Conservation (phyloP, 2,113 vertebrate species). For the Zapus hudsonius region DNA sequence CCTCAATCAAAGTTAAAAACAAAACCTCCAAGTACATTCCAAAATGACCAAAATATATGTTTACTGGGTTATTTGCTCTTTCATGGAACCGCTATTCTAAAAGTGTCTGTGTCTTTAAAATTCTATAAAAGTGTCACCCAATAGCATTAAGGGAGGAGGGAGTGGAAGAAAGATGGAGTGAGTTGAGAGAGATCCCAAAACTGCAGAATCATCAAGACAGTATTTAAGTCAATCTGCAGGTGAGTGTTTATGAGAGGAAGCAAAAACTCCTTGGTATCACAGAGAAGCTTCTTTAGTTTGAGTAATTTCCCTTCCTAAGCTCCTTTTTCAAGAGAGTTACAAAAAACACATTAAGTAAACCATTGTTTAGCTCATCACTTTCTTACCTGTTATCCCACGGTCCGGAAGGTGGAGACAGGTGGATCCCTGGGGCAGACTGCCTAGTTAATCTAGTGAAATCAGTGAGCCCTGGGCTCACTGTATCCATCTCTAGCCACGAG, state of each 20-base stretch:
- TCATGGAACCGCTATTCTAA: not conserved
- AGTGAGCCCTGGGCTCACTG: too few relatives aligned
- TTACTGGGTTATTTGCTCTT: slow-evolving; percentile 14
- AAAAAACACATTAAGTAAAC: slow-evolving; percentile 27
- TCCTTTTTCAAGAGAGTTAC: slow-evolving; percentile 8
- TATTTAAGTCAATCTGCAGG: not conserved
- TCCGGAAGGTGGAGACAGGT: too few relatives aligned
- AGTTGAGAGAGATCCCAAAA: not conserved
- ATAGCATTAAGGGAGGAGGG: not conserved
- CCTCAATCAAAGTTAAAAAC: not conserved
- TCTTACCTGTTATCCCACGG: not conserved
- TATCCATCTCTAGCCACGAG: too few relatives aligned
- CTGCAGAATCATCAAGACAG: not conserved
- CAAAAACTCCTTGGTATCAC: not conserved
- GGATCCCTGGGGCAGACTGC: too few relatives aligned
- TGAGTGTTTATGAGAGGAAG: not conserved
- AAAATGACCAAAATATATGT: not conserved
- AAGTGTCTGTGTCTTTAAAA: not conserved
- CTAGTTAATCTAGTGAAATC: too few relatives aligned
- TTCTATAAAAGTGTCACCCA: not conserved
- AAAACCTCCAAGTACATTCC: not conserved
- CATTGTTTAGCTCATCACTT: not conserved
- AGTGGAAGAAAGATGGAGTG: not conserved
- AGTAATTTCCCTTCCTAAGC: slow-evolving; percentile 6
- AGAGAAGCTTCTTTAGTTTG: not conserved